Base-by-base conservation (phyloP, 2,113 vertebrate genomes). In the Amphiprion ocellaris region DNA sequence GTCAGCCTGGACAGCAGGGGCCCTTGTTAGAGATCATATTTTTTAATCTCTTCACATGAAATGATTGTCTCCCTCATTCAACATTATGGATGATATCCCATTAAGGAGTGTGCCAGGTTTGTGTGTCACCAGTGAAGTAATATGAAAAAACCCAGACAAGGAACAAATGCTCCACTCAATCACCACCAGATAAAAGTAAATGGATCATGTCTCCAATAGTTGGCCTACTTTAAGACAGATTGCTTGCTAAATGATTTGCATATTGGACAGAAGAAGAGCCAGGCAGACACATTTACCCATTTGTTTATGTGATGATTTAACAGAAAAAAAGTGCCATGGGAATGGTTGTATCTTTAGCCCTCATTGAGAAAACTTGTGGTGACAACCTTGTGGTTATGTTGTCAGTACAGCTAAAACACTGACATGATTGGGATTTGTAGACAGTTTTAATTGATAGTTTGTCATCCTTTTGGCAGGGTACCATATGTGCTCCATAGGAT, bases 171-270 rank as follows among this genome's bases (percentile, higher is more conserved):
- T 85, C 60, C 74, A 90, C 88, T 94, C 90, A 74, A 92, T 93
- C 89, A 93, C 84, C 47, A 55, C 79, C 86, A 86, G 84, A 92
- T 92, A 86, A 85, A 92, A 93, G 86, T 88, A 91, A 91, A 93
- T 90, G 90, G 75, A 87, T 92, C 88, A 90, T 90, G 83, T 77
- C 84, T 87, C 74, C 81, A 87, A 87, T 84, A 88, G 77, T 88
- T 74, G 68, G 74, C 64, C 62, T 61, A 60, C 83, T 79, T 65
- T 62, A 86, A 90, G 84, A 92, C 85, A 62, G 80, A 92, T 89
- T 87, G 77, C 83, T 84, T 74, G 65, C 88, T 90, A 85, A 86
- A 86, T 65, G 41, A 83, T 89, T 82, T 91, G 75, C 84, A 87
- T 91, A 65, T 79, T 82, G 47, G 77, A 72, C 63, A 75, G 41